A percentile compares a stretch with the other conserved stretches of the same genome.
These are phyloP conservation scores for Hydrozoanthus gracilis DNA, from an alignment of 92 coral and sea anemone genomes.

Conservation along the genomic window DNA sequence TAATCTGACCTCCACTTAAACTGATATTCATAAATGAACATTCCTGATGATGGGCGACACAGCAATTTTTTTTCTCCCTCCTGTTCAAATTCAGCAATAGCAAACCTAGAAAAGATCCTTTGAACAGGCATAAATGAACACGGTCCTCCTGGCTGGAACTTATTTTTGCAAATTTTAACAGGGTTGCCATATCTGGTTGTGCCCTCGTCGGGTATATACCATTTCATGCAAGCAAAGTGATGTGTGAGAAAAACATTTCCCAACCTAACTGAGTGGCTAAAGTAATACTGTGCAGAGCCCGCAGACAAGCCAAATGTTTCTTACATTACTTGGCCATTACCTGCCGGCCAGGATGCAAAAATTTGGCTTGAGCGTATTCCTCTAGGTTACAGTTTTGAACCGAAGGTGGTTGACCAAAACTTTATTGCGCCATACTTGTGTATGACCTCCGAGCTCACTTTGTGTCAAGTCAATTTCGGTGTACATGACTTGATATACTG, in stretches of 20 bases:
- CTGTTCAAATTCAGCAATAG: conserved; percentile 51
- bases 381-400: conserved; percentile 70
- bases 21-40: conserved; percentile 39
- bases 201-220: conserved; percentile 58
- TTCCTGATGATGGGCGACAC: conserved; percentile 55
- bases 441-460: conserved; percentile 52
- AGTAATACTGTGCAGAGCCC: conserved; percentile 55
- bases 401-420: conserved; percentile 59
- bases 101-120: conserved; percentile 72
- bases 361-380: conserved; percentile 65
- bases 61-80: conserved; percentile 45
- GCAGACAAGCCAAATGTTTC: conserved; percentile 55
- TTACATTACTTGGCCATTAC: conserved; percentile 51
- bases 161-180: conserved; percentile 50
- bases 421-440: conserved; percentile 63
- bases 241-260: conserved; percentile 39
- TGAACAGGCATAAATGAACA: conserved; percentile 68
- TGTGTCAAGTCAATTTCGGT: conserved; percentile 46
- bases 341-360: conserved; percentile 75
- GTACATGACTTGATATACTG: conserved; percentile 60
- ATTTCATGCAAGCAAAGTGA: conserved; percentile 61
- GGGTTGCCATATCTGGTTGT: conserved; percentile 60
- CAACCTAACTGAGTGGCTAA: conserved; percentile 54
- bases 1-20: conserved; percentile 20
- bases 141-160: conserved; percentile 57